Evolutionary conservation across 2,888 invertebrate genomes (phyloP).

Genomic region (Aspidapion aeneum): DNA sequence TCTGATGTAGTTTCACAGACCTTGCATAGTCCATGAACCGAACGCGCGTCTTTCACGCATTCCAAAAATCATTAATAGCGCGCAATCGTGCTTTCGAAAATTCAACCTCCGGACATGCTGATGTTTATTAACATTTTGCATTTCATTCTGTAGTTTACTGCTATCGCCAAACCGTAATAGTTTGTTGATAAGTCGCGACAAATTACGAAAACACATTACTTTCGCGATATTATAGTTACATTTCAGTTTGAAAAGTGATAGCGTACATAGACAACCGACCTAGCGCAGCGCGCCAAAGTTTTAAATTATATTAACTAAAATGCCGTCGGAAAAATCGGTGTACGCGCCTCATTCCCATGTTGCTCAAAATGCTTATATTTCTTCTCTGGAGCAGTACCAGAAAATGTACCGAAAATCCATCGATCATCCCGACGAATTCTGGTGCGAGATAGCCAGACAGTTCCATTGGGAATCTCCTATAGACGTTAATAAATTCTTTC

Average conservation of each 20-base stretch:
- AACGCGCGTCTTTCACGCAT: not conserved
- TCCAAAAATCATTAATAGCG: not conserved
- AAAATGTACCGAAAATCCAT: slow-evolving; percentile 83
- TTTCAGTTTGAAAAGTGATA: too few species aligned
- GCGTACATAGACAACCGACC: not conserved
- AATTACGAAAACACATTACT: not conserved
- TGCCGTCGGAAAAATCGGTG: slow-evolving; percentile 57
- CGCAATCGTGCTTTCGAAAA: not conserved
- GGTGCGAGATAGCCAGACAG: slow-evolving; percentile 89
- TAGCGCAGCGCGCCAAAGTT: not conserved
- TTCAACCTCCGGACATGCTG: not conserved
- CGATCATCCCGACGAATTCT: slow-evolving; percentile 86
- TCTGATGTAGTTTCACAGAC: too few species aligned
- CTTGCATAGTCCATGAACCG: too few species aligned
- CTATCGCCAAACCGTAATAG: not conserved
- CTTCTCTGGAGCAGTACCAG: slow-evolving; percentile 71
- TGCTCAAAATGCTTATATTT: slow-evolving; percentile 60
- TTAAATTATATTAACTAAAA: slow-evolving; percentile 34
- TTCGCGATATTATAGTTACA: not conserved
- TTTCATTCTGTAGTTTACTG: too few species aligned
- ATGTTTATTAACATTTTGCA: not conserved
- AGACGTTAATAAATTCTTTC: slow-evolving; percentile 71
- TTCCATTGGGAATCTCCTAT: slow-evolving; percentile 88
- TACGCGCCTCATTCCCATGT: slow-evolving; percentile 58
- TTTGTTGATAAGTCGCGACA: not conserved